Evolutionary conservation across 2,888 invertebrate genomes (phyloP).

Genomic region (Yponomeuta cagnagella): DNA sequence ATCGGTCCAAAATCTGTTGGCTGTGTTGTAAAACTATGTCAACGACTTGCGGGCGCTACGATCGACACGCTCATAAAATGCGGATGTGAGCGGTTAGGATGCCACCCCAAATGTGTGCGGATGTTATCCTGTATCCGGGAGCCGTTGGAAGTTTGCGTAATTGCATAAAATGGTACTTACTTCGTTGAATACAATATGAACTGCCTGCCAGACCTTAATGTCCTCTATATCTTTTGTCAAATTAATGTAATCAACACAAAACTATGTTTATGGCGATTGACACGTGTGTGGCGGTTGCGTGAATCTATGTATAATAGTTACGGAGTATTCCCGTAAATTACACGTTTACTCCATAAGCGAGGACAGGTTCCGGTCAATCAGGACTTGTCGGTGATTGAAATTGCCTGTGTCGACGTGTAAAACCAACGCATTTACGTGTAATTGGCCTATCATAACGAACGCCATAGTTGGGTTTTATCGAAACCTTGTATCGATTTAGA

Average conservation of each 20-base stretch:
- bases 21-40: background rate
- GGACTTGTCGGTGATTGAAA: slow-evolving; percentile 10
- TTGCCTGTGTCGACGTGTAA: slow-evolving; percentile 36
- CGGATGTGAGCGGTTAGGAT: background rate
- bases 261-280: background rate
- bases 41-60: background rate
- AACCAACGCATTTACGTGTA: slow-evolving; percentile 33
- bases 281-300: background rate
- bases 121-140: background rate
- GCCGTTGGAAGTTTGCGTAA: background rate
- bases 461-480: slow-evolving; percentile 29
- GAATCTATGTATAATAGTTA: background rate
- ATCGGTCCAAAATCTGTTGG: background rate
- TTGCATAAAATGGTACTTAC: background rate
- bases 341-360: slow-evolving; percentile 33
- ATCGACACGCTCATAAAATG: background rate
- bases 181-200: background rate
- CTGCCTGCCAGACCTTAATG: no score
- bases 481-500: slow-evolving; percentile 25
- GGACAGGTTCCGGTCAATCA: slow-evolving; percentile 31
- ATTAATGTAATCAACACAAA: no score
- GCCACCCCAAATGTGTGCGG: background rate
- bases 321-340: slow-evolving; percentile 21
- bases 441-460: slow-evolving; percentile 26
- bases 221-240: no score